phyloP scores from a whole-genome alignment of 2,888 invertebrate genomes.

The Oxyteleia sp. region DNA sequence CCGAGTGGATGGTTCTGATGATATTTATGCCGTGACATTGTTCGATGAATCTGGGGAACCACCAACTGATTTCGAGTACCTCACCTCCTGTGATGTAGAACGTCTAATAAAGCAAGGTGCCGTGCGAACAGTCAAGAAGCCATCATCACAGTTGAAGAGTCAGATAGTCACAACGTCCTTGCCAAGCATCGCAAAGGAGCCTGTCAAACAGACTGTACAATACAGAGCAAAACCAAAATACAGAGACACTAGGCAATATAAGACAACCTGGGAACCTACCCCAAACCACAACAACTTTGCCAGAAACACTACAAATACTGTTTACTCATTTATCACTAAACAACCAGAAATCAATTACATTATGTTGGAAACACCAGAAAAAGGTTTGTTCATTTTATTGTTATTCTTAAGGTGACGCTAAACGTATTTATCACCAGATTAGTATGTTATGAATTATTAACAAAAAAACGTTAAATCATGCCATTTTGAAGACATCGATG shows the following conservation, averaged over 20 bases:
- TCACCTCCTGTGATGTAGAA: conserved; percentile 85
- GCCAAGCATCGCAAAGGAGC: conserved; percentile 34
- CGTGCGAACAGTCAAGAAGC: conserved; percentile 85
- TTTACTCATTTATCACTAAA: conserved; percentile 47
- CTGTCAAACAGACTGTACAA: conserved; percentile 29
- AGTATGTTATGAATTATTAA: no score
- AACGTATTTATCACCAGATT: no score
- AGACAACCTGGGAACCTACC: conserved; percentile 35
- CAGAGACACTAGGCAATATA: conserved; percentile 40
- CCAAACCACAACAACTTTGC: conserved; percentile 17
- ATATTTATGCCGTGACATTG: conserved; percentile 86
- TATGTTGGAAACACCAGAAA: conserved; percentile 46
- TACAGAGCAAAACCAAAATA: conserved; percentile 38
- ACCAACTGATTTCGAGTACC: conserved; percentile 85
- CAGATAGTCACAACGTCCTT: conserved; percentile 77
- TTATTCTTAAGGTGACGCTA: no score
- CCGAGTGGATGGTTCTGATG: conserved; percentile 86
- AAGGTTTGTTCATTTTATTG: conserved; percentile 19
- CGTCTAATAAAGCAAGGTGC: conserved; percentile 86
- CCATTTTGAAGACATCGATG: no score
- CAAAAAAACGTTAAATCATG: no score
- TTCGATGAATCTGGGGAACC: conserved; percentile 86
- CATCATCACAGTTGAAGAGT: conserved; percentile 82
- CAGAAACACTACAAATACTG: conserved; percentile 10
- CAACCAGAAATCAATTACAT: conserved; percentile 58